Conservation (phyloP, 2,113 vertebrate genomes). For the Myotis brandtii region DNA sequence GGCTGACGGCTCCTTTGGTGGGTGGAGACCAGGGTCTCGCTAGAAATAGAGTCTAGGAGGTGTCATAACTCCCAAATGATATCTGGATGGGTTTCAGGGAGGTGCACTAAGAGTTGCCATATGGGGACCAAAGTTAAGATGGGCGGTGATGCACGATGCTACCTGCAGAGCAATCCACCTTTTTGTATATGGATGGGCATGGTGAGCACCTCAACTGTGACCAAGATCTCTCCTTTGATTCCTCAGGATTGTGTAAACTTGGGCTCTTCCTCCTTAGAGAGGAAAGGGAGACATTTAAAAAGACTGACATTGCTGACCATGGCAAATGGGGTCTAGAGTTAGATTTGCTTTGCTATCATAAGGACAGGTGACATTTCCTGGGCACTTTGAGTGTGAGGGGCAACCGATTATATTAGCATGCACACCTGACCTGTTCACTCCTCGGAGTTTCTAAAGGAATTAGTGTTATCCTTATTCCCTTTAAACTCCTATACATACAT, state of each 20-base stretch:
- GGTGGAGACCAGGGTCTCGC: background rate
- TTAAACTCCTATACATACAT: background rate
- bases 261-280: background rate
- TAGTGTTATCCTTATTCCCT: background rate
- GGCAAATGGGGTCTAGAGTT: background rate
- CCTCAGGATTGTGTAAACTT: background rate
- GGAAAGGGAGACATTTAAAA: background rate
- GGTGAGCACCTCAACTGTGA: background rate
- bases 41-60: background rate
- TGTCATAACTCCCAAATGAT: background rate
- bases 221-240: background rate
- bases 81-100: background rate
- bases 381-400: background rate
- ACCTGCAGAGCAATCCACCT: background rate
- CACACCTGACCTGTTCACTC: background rate
- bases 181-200: background rate
- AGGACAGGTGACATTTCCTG: background rate
- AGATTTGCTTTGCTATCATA: background rate
- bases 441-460: background rate
- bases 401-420: background rate
- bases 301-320: background rate
- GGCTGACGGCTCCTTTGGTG: background rate
- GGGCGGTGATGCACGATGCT: background rate
- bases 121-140: background rate
- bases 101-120: fast-evolving